Evolutionary conservation across 2,888 invertebrate species (phyloP), one percentile per base, ranked within the genome.

Genomic region (Stenoptilia bipunctidactyla): DNA sequence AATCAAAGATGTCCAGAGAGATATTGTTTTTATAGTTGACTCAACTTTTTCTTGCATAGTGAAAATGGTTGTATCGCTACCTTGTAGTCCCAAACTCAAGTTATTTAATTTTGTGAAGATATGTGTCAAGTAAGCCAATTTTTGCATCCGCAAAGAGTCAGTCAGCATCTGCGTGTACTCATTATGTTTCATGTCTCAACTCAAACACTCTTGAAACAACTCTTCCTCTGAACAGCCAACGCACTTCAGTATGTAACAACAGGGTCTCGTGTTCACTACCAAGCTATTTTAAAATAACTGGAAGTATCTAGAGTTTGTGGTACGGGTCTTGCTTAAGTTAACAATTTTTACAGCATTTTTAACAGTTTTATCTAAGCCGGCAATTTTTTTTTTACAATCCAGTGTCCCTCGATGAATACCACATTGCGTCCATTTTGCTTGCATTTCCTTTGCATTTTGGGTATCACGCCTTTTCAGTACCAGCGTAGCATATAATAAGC

Each of bases 31-130:
- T n/a, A n/a, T n/a, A n/a, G n/a, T n/a, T n/a, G n/a, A n/a, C n/a
- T n/a, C n/a, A n/a, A n/a, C n/a, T n/a, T n/a, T n/a, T n/a, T n/a
- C n/a, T n/a, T n/a, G n/a, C n/a, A n/a, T n/a, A n/a, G n/a, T n/a
- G n/a, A n/a, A n/a, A n/a, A n/a, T n/a, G n/a, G 52, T 50, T 52
- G 52, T 54, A 46, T 52, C 47, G 51, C 51, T 51, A 48, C 50
- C 47, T 50, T 50, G 51, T 44, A 49, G 49, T 39, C 45, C 49
- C 47, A 50, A 48, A 49, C 47, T 45, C 8, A 46, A 50, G 48
- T 50, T 49, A 46, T 47, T 46, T n/a, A 48, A 41, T 47, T 48
- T 48, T 49, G 46, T 40, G 50, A 51, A 48, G 41, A 48, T 46
- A 45, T 44, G 40, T 27, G 45, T 46, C 45, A 49, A 45, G 44